Evolutionary conservation across 2,888 invertebrate species (phyloP).

Genomic region (Leptinotarsa juncta): DNA sequence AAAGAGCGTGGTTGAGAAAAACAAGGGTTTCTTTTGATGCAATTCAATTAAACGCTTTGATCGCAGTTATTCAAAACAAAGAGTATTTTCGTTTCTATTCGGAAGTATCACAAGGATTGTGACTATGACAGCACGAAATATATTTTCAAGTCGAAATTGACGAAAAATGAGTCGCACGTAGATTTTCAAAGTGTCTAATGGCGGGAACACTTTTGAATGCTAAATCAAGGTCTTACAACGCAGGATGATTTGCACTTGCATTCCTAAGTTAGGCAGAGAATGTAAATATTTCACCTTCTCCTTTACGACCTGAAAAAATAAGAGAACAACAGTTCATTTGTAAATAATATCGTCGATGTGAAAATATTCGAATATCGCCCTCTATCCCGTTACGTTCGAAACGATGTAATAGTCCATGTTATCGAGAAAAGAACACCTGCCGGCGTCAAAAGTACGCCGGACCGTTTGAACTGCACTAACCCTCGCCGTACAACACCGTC

Average conservation of each 20-base stretch:
- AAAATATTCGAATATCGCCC: slow-evolving; percentile 16
- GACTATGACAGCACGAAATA: no score
- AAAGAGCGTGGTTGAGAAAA: background rate
- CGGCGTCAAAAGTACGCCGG: background rate
- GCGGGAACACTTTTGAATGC: background rate
- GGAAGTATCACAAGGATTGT: no score
- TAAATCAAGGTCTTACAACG: slow-evolving; percentile 23
- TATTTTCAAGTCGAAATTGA: background rate
- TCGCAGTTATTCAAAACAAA: background rate
- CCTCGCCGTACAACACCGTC: background rate
- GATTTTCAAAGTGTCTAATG: background rate
- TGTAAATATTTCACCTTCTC: background rate
- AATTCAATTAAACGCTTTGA: no score
- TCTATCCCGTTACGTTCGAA: background rate
- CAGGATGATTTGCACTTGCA: slow-evolving; percentile 51
- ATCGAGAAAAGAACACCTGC: slow-evolving; percentile 23
- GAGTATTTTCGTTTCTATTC: no score
- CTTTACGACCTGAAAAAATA: background rate
- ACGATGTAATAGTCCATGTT: slow-evolving; percentile 51
- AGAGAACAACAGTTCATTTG: background rate
- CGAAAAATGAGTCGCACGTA: background rate
- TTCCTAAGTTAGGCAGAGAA: slow-evolving; percentile 59
- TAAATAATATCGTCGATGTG: background rate
- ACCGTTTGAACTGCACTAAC: background rate
- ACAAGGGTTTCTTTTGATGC: background rate